A percentile compares a stretch with the other conserved stretches of the same genome.
phyloP scores from a whole-genome alignment of 1,140 invertebrate species.

The Drosophila grimshawi region DNA sequence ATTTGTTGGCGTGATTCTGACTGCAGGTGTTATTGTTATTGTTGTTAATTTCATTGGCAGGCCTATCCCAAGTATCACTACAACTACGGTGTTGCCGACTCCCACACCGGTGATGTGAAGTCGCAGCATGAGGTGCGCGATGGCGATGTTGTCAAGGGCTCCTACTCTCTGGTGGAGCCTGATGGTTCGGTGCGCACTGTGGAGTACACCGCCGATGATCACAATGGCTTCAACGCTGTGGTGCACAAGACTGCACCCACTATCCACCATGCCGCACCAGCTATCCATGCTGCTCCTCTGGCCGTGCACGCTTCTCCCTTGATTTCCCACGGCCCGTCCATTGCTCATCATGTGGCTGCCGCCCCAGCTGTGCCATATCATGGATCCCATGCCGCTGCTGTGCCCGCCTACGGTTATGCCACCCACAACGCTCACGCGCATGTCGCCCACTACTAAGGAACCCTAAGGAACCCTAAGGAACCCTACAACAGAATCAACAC shows the following conservation, averaged over 20 bases:
- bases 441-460: conserved; percentile 74
- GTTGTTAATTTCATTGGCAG: conserved; percentile 56
- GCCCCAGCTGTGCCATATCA: conserved; percentile 70
- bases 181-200: conserved; percentile 87
- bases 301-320: conserved; percentile 61
- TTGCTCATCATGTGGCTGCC: conserved; percentile 76
- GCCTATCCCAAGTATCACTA: conserved; percentile 86
- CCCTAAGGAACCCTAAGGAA: conserved; percentile 54
- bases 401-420: conserved; percentile 72
- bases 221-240: conserved; percentile 86
- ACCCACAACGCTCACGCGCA: conserved; percentile 76
- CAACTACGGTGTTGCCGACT: conserved; percentile 86
- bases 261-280: conserved; percentile 68
- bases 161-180: conserved; percentile 87
- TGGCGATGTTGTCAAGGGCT: conserved; percentile 87
- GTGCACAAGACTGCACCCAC: conserved; percentile 85
- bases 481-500: neutral
- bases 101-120: conserved; percentile 87
- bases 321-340: conserved; percentile 59
- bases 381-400: conserved; percentile 66
- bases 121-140: conserved; percentile 87
- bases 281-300: conserved; percentile 60
- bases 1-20: conserved; percentile 53
- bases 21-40: conserved; percentile 20
- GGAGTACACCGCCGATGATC: conserved; percentile 89